Percentiles rank a stretch among this genome's conserved stretches.
These are phyloP conservation scores for Deroptyus accipitrinus DNA, from an alignment of 2,113 vertebrate species.

Conservation along the genomic window DNA sequence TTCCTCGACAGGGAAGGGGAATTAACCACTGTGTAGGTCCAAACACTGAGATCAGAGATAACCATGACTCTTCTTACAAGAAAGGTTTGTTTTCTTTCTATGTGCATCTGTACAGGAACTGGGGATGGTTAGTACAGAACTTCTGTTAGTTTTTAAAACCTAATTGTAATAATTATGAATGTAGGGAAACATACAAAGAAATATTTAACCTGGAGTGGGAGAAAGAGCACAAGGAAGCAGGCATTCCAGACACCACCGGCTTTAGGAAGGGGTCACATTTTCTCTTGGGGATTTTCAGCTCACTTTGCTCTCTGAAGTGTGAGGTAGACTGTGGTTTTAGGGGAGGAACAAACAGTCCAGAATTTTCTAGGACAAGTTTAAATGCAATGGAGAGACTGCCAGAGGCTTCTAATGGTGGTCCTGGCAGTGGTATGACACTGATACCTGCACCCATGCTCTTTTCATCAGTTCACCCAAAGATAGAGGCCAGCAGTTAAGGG, in stretches of 20 bases:
- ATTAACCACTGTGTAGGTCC: not conserved
- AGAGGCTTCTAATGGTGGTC: not conserved
- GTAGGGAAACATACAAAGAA: not conserved
- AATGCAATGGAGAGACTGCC: not conserved
- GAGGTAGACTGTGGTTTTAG: not conserved
- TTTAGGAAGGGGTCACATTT: not conserved
- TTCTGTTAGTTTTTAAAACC: not conserved
- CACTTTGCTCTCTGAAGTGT: not conserved
- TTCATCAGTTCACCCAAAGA: not conserved
- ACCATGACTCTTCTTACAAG: not conserved
- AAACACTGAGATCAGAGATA: not conserved
- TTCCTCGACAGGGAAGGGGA: not conserved
- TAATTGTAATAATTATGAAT: not conserved
- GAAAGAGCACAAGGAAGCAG: not conserved
- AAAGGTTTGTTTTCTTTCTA: not conserved
- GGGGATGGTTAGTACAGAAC: not conserved
- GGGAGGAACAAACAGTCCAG: not conserved
- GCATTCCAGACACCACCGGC: not conserved
- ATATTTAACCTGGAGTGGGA: not conserved
- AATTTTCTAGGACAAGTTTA: not conserved
- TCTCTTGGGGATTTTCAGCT: not conserved
- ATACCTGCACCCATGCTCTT: not conserved
- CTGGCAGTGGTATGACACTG: accelerated
- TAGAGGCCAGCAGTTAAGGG: not conserved
- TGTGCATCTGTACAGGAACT: not conserved